Evolutionary conservation across 2,888 invertebrate genomes (phyloP), one percentile per base, ranked within the genome.

Genomic region (Plutella xylostella): DNA sequence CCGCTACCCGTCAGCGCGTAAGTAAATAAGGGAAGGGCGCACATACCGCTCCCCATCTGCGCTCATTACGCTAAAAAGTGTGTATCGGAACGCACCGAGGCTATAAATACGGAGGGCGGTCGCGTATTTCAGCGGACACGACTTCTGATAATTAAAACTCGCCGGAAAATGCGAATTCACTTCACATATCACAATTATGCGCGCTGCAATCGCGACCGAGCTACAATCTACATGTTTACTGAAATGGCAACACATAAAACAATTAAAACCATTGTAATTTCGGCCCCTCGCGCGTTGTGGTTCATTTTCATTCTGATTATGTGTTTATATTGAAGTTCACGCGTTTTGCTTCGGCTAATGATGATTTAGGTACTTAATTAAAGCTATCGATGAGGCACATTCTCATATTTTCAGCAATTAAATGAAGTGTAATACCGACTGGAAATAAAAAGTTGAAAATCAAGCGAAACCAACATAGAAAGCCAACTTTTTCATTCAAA

Each of bases 131-230:
- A 83, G 62, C 65, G 66, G 66, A 67, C 78, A 73, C 77, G 79
- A 80, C 78, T 76, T 68, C 70, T 70, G 77, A 79, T 85, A 84
- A 85, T 85, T 85, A 85, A 85, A 85, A 85, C 83, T 84, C 84
- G 73, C 69, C 74, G 75, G 70, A 72, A 79, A 76, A 74, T 68
- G 65, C 68, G 68, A 79, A 78, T 42, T 45, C 52, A 51, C 54
- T 80, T 76, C 82, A 79, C 83, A 82, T 82, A 78, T 79, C 77
- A 79, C 82, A 80, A 84, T 84, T 84, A 79, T 78, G 42, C 21
- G 33, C 14, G 22, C 42, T 43, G 42, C 42, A 43, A 43, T 43
- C 42, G 42, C 33, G 34, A 22, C 42, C 17, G 21, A 37, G n/a
- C n/a, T n/a, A n/a, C n/a, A n/a, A n/a, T n/a, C 15, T 34, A 25